Base-by-base conservation (phyloP, 35 echinoderm and acorn worm species). In the Patiria miniata region DNA sequence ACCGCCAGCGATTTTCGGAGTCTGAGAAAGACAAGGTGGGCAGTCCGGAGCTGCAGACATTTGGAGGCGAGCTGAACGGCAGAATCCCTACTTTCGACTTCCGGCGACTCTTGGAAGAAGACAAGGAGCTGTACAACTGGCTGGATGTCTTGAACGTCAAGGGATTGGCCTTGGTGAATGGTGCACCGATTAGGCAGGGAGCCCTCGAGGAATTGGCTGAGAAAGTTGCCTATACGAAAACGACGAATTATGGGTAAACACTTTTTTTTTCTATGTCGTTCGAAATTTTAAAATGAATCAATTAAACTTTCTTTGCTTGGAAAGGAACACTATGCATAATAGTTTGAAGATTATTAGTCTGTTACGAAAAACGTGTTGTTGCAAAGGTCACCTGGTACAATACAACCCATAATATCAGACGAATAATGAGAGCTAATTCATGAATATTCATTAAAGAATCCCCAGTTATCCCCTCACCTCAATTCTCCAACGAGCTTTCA, bases 161-260 rank as follows among this genome's bases (percentile, higher is more conserved):
- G 28, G 85, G 85, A 1, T 30, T 87, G 7, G 85, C 50, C 8
- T 8, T 87, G 37, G n/a, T 87, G 4, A 77, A 78, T 8, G 77
- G 36, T 2, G 85, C 77, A 26, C 69, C 85, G 51, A 40, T 0
- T 17, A 21, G 51, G 8, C 18, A 39, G 32, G 85, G 85, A 22
- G 68, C 29, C 2, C 15, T 87, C 22, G 12, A 40, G 40, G 37
- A 52, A 79, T 47, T 87, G 29, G 65, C 60, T 36, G 60, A 79
- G 60, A 87, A 36, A 55, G 36, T 87, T 16, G 44, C 83, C 15
- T 65, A 37, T 85, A 1, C 40, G 36, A 50, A 53, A 34, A 50
- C 39, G 7, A 83, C 80, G 30, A 83, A 28, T 54, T 83, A 83
- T 26, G 80, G 80, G 80, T 83, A 83, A 83, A 7, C n/a, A 7